Evolutionary conservation across 2,888 invertebrate genomes (phyloP).

Genomic region (Stegana nigrithorax): DNA sequence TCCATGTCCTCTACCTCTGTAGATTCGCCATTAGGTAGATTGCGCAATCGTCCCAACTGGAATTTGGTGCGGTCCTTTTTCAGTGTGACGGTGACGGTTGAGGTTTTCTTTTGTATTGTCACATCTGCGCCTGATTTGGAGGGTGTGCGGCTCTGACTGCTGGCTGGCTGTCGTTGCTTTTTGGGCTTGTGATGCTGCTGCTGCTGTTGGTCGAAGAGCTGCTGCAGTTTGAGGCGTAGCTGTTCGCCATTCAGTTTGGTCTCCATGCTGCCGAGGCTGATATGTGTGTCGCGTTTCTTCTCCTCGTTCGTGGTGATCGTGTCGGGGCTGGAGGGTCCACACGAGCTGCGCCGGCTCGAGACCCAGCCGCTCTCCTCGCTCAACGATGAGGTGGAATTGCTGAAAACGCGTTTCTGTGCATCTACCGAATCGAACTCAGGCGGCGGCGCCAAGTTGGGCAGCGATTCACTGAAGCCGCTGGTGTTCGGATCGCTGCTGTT

Average conservation of each 20-base stretch:
- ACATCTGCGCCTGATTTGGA: slow-evolving; percentile 43
- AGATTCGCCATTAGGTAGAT: slow-evolving; percentile 55
- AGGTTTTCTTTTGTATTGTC: slow-evolving; percentile 61
- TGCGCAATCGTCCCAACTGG: slow-evolving; percentile 48
- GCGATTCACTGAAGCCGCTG: slow-evolving; percentile 76
- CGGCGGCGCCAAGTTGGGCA: slow-evolving; percentile 78
- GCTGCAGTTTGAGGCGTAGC: slow-evolving; percentile 74
- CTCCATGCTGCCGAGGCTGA: slow-evolving; percentile 54
- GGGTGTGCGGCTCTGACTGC: slow-evolving; percentile 41
- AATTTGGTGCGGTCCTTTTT: slow-evolving; percentile 59
- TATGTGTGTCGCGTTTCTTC: slow-evolving; percentile 45
- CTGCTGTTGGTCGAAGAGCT: slow-evolving; percentile 70
- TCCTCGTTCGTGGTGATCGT: slow-evolving; percentile 59
- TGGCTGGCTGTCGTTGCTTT: slow-evolving; percentile 45
- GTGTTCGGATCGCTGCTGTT: slow-evolving; percentile 62
- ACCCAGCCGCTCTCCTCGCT: slow-evolving; percentile 92
- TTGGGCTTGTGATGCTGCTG: slow-evolving; percentile 55
- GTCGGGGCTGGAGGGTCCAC: slow-evolving; percentile 75
- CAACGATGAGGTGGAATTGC: slow-evolving; percentile 75
- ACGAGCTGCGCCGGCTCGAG: slow-evolving; percentile 79
- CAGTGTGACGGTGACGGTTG: slow-evolving; percentile 59
- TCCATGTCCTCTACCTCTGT: slow-evolving; percentile 62
- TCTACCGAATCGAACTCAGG: slow-evolving; percentile 73
- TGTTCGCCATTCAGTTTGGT: slow-evolving; percentile 75
- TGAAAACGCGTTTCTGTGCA: slow-evolving; percentile 56